phyloP scores from a whole-genome alignment of 2,888 invertebrate genomes.

The Trichacis sp. region DNA sequence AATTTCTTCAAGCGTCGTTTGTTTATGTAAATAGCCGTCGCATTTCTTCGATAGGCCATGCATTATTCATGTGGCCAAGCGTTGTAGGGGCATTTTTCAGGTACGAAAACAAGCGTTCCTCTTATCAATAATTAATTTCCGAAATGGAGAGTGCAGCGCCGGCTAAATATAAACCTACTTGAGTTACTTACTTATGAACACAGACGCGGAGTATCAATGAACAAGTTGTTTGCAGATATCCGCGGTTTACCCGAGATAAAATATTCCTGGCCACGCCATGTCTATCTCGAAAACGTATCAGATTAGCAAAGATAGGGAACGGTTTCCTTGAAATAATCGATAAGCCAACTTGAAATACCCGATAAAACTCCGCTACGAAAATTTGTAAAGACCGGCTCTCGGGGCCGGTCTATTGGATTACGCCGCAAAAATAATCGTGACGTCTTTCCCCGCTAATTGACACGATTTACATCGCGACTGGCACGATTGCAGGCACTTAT shows the following conservation, averaged over 20 bases:
- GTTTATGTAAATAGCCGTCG: no score
- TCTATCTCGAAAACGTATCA: neutral
- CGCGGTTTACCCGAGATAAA: neutral
- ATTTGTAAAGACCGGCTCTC: neutral
- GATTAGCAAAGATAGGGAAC: neutral
- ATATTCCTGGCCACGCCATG: neutral
- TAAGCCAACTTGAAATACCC: neutral
- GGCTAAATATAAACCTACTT: neutral
- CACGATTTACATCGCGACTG: neutral
- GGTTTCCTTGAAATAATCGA: neutral
- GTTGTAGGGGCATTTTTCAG: no score
- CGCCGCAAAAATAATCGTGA: neutral
- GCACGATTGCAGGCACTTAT: no score
- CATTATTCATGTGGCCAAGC: no score
- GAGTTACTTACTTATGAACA: neutral
- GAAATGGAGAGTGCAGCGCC: neutral
- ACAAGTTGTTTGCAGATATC: neutral
- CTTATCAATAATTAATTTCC: neutral
- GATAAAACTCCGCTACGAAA: neutral
- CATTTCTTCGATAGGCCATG: no score
- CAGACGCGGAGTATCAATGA: neutral
- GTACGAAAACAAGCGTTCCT: neutral
- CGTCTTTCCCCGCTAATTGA: constrained; percentile 1
- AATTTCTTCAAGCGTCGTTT: neutral
- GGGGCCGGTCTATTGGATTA: neutral